These are phyloP conservation scores for Ceratosolen fusciceps DNA, from an alignment of 1,140 invertebrate species.

Conservation along the genomic window DNA sequence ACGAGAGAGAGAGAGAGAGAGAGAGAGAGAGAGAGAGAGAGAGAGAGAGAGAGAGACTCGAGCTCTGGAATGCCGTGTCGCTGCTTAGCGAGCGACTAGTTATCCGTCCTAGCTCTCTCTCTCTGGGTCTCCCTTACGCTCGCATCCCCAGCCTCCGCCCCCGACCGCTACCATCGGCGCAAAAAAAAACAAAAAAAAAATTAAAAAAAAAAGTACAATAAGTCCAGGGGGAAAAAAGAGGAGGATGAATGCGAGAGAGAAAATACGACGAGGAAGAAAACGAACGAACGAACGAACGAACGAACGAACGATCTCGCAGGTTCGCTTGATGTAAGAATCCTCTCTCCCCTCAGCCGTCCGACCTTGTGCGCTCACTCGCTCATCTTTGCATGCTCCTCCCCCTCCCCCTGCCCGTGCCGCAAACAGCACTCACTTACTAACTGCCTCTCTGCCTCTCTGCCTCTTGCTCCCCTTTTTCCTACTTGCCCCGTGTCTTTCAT, in stretches of 20 bases:
- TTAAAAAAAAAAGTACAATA: constrained; percentile 18
- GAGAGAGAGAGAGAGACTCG: constrained; percentile 30
- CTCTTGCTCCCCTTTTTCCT: constrained; percentile 17
- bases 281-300: constrained; percentile 3
- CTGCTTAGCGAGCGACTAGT: constrained; percentile 46
- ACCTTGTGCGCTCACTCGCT: background rate
- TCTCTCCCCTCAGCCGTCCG: background rate
- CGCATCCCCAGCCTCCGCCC: background rate
- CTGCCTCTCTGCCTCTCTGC: too few relatives aligned
- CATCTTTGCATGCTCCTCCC: background rate
- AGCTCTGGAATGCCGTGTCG: constrained; percentile 48
- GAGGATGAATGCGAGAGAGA: constrained; percentile 1
- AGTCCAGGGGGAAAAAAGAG: constrained; percentile 1
- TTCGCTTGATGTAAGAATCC: constrained; percentile 31
- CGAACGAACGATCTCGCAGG: constrained; percentile 12
- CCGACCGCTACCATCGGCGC: too few relatives aligned
- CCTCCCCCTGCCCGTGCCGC: background rate
- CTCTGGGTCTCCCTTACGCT: constrained; percentile 17
- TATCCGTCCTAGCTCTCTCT: constrained; percentile 44
- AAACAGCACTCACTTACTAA: too few relatives aligned
- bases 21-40: constrained; percentile 7
- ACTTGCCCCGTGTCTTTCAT: background rate
- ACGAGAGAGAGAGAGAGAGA: too few relatives aligned
- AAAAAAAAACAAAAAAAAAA: too few relatives aligned
- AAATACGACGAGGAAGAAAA: background rate